A percentile compares a stretch with the other conserved stretches of the same genome.
Conservation (phyloP, 1,140 invertebrate genomes). For the Vollenhovia emeryi region DNA sequence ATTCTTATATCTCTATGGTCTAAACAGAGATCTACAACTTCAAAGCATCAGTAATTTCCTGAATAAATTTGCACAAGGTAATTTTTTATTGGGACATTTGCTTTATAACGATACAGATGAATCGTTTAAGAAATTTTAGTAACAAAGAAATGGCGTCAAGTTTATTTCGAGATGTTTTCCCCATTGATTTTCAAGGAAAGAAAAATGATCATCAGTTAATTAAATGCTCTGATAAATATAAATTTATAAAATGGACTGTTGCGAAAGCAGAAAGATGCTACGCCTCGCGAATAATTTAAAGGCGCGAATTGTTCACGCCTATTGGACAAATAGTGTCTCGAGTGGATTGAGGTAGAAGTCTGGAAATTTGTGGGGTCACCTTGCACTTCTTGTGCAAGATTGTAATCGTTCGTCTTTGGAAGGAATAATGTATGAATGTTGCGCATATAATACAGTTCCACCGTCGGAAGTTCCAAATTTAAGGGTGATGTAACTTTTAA, state of each 20-base stretch:
- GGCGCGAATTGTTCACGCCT: background rate
- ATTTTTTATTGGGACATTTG: background rate
- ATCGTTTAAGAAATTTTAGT: background rate
- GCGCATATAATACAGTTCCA: background rate
- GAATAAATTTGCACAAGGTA: background rate
- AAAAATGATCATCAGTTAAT: background rate
- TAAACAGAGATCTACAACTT: background rate
- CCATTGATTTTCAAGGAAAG: background rate
- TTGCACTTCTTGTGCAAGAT: background rate
- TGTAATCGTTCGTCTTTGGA: background rate
- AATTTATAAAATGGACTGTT: background rate
- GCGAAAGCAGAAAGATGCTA: background rate
- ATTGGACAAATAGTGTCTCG: background rate
- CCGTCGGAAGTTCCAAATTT: slow-evolving; percentile 7
- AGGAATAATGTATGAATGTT: background rate
- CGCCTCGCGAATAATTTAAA: background rate
- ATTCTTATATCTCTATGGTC: too few species aligned
- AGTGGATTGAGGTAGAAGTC: background rate
- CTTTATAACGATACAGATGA: background rate
- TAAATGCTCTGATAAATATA: background rate
- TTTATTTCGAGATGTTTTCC: background rate
- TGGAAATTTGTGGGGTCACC: background rate
- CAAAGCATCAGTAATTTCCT: background rate
- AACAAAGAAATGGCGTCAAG: background rate
- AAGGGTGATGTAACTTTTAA: slow-evolving; percentile 21